Conservation (phyloP, 2,888 invertebrate species). For the Serripes groenlandicus region DNA sequence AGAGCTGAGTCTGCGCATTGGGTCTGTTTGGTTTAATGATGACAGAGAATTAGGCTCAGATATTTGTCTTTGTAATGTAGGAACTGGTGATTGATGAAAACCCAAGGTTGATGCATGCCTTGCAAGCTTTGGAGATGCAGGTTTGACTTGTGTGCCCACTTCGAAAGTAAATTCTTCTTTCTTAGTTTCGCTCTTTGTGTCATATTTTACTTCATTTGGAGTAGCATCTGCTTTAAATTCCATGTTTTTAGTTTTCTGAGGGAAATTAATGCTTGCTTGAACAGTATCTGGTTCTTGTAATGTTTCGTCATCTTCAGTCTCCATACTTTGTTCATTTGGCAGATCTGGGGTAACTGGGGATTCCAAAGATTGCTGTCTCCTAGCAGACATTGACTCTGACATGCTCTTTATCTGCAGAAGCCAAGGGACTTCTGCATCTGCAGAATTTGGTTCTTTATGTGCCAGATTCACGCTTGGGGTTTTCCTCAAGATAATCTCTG, state of each 20-base stretch:
- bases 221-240: constrained; percentile 38
- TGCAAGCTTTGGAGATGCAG: constrained; percentile 46
- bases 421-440: constrained; percentile 60
- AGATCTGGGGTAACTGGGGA: constrained; percentile 21
- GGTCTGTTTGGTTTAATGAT: constrained; percentile 35
- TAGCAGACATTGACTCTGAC: constrained; percentile 63
- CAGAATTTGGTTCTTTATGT: constrained; percentile 29
- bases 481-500: constrained; percentile 61
- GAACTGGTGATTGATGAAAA: constrained; percentile 35
- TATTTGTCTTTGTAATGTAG: constrained; percentile 44
- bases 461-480: constrained; percentile 50
- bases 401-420: constrained; percentile 68
- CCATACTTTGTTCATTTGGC: constrained; percentile 16
- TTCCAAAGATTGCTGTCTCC: constrained; percentile 68
- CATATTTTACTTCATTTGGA: constrained; percentile 14
- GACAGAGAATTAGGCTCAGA: constrained; percentile 45
- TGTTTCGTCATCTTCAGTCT: constrained; percentile 21
- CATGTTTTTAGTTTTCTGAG: background rate
- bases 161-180: constrained; percentile 38
- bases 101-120: constrained; percentile 63
- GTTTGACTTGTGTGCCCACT: constrained; percentile 25
- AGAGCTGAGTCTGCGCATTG: constrained; percentile 71
- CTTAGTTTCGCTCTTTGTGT: constrained; percentile 4
- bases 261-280: constrained; percentile 4
- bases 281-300: constrained; percentile 18